Conservation (phyloP, 2,888 invertebrate genomes). For the Papilio demoleus region DNA sequence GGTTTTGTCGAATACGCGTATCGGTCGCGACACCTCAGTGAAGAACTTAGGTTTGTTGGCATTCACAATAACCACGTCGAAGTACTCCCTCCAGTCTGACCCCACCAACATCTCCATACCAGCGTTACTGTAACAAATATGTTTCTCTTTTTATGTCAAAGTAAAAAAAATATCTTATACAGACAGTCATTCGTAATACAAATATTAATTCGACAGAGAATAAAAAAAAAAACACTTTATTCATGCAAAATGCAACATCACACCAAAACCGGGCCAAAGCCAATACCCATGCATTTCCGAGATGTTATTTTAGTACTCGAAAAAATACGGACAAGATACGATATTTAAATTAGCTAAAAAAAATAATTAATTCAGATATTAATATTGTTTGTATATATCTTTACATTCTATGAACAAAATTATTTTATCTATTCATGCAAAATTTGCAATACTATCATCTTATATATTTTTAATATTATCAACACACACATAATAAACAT, state of each 20-base stretch:
- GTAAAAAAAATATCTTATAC: too few relatives aligned
- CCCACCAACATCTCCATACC: slow-evolving; percentile 97
- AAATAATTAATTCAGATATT: too few relatives aligned
- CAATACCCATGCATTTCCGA: neutral
- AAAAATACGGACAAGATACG: too few relatives aligned
- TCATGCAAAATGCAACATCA: slow-evolving; percentile 1
- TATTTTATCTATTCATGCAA: slow-evolving; percentile 24
- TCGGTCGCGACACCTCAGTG: slow-evolving; percentile 94
- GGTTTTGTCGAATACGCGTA: slow-evolving; percentile 92
- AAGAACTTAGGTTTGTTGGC: slow-evolving; percentile 99
- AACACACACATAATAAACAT: slow-evolving; percentile 6
- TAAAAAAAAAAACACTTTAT: neutral
- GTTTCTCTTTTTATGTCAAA: slow-evolving; percentile 13
- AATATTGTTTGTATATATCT: too few relatives aligned
- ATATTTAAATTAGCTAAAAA: too few relatives aligned
- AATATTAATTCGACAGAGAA: neutral
- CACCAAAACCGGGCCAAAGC: slow-evolving; percentile 3
- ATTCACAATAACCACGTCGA: slow-evolving; percentile 97
- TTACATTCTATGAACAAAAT: too few relatives aligned
- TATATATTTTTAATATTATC: neutral
- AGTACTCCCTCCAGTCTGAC: slow-evolving; percentile 93
- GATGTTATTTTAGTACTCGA: neutral
- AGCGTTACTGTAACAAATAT: slow-evolving; percentile 86
- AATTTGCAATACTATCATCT: neutral
- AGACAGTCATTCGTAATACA: too few relatives aligned